phyloP scores from a whole-genome alignment of 2,888 invertebrate genomes.

The Ophion ventricosus region DNA sequence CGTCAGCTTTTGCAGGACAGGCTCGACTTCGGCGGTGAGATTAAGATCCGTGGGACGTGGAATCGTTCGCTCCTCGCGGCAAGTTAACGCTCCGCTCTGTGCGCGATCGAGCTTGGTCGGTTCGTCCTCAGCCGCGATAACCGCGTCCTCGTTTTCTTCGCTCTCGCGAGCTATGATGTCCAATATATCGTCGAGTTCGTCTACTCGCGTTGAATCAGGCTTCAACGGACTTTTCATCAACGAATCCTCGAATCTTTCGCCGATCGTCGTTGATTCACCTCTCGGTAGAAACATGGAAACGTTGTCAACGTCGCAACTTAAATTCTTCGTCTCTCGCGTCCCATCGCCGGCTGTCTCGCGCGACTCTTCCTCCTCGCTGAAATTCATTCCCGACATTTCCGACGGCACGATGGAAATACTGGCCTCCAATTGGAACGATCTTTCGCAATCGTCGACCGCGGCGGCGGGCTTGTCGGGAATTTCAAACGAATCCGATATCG shows the following conservation, averaged over 20 bases:
- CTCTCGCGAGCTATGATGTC: slow-evolving; percentile 72
- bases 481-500: slow-evolving; percentile 74
- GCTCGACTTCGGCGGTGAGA: slow-evolving; percentile 67
- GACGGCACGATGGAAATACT: slow-evolving; percentile 28
- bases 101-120: not conserved
- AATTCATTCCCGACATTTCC: slow-evolving; percentile 38
- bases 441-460: slow-evolving; percentile 18
- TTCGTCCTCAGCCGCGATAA: not conserved
- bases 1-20: slow-evolving; percentile 67
- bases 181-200: slow-evolving; percentile 73
- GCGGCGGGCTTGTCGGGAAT: slow-evolving; percentile 45
- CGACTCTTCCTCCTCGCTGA: slow-evolving; percentile 48
- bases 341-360: not conserved
- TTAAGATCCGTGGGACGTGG: slow-evolving; percentile 62
- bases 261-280: slow-evolving; percentile 74
- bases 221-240: slow-evolving; percentile 37
- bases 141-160: slow-evolving; percentile 39
- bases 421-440: slow-evolving; percentile 20
- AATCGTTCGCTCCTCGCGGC: slow-evolving; percentile 34
- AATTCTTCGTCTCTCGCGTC: slow-evolving; percentile 50
- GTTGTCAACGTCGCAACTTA: slow-evolving; percentile 68
- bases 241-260: slow-evolving; percentile 63
- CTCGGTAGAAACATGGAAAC: slow-evolving; percentile 73
- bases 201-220: slow-evolving; percentile 63
- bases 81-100: not conserved